phyloP scores from a whole-genome alignment of 2,113 vertebrate genomes.

The Malurus elegans region DNA sequence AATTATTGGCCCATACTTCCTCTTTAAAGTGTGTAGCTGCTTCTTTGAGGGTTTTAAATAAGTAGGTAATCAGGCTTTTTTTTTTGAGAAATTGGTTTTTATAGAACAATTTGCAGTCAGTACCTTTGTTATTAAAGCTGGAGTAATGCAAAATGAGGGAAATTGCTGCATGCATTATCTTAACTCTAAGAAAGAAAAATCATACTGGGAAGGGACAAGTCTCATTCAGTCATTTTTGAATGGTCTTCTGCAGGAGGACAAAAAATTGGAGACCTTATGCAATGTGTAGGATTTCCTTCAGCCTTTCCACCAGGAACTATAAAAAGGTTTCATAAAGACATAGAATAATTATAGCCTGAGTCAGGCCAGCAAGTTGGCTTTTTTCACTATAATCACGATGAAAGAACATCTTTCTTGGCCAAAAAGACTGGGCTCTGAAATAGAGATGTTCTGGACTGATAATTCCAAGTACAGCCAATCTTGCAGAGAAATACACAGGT shows the following conservation, averaged over 20 bases:
- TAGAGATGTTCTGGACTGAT: constrained; percentile 44
- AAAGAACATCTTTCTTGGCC: constrained; percentile 33
- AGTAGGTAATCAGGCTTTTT: background rate
- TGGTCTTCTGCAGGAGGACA: background rate
- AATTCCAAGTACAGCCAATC: constrained; percentile 8
- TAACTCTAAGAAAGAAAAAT: background rate
- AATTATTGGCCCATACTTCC: background rate
- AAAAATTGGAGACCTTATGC: background rate
- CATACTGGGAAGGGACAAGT: background rate
- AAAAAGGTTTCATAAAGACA: constrained; percentile 4
- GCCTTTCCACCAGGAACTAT: constrained; percentile 19
- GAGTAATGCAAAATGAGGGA: background rate
- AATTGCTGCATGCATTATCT: background rate
- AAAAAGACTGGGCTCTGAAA: background rate
- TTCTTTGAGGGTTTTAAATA: background rate
- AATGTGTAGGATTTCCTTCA: background rate
- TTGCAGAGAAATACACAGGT: background rate
- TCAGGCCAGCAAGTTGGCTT: constrained; percentile 10
- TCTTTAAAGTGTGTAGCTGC: background rate
- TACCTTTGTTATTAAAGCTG: background rate
- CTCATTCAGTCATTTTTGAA: background rate
- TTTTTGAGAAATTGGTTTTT: background rate
- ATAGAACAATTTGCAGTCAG: background rate
- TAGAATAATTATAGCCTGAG: constrained; percentile 7
- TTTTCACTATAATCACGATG: constrained; percentile 7